These are phyloP conservation scores for Salvator merianae DNA, from an alignment of 2,113 vertebrate genomes.

Conservation along the genomic window DNA sequence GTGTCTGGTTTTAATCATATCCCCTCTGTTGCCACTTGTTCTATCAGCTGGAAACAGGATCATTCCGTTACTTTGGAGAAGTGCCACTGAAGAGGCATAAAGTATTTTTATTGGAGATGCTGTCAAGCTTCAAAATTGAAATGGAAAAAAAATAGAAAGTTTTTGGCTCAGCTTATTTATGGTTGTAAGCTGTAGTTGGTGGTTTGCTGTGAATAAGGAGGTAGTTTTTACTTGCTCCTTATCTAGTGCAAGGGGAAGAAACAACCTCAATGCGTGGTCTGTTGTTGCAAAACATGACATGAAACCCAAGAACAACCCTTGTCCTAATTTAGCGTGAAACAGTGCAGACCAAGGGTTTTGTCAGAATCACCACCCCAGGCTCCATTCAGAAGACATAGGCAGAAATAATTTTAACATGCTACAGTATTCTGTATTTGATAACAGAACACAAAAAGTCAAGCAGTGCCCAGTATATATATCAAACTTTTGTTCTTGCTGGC, in stretches of 20 bases:
- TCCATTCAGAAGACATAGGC: too few species aligned
- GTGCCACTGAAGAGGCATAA: slow-evolving; percentile 44
- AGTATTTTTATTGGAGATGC: slow-evolving; percentile 39
- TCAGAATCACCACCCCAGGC: too few species aligned
- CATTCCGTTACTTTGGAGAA: slow-evolving; percentile 52
- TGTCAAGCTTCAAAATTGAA: slow-evolving; percentile 17
- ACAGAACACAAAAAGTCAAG: too few species aligned
- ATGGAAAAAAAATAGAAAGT: neutral
- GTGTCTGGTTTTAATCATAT: slow-evolving; percentile 48
- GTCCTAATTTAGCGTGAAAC: neutral
- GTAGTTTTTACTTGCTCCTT: neutral
- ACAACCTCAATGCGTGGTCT: neutral
- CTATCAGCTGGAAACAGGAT: slow-evolving; percentile 57
- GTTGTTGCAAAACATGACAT: neutral
- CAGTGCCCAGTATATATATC: too few species aligned
- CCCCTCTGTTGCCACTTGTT: slow-evolving; percentile 47
- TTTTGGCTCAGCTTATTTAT: slow-evolving; percentile 12
- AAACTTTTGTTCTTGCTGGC: too few species aligned
- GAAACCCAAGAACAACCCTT: neutral
- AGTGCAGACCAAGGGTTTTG: too few species aligned
- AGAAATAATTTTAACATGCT: too few species aligned
- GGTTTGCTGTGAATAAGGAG: neutral
- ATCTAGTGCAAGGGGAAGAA: neutral
- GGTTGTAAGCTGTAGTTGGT: neutral
- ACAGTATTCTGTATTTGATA: too few species aligned